phyloP scores from a whole-genome alignment of 2,113 vertebrate genomes.

The Catagonus wagneri region DNA sequence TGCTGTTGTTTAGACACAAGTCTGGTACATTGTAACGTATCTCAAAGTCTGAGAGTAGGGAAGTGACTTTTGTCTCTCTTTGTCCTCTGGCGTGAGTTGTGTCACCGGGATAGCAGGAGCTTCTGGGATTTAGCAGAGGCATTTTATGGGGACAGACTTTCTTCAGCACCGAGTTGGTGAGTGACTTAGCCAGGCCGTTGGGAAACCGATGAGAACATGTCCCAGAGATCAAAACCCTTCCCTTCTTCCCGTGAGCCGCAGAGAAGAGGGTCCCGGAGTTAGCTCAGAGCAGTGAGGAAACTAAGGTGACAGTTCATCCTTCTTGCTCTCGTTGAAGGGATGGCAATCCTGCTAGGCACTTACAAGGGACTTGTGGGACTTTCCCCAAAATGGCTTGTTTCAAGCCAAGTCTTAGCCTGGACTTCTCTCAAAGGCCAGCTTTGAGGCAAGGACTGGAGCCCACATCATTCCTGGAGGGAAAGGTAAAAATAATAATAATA shows the following conservation, averaged over 20 bases:
- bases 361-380: background rate
- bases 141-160: fast-evolving
- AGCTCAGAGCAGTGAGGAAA: background rate
- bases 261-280: background rate
- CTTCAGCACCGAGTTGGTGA: background rate
- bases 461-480: background rate
- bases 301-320: background rate
- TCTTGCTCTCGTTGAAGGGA: background rate
- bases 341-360: background rate
- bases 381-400: background rate
- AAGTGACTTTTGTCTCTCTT: fast-evolving
- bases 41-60: no score
- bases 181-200: background rate
- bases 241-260: background rate
- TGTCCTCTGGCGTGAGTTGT: fast-evolving
- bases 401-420: background rate
- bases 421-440: background rate
- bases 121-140: background rate
- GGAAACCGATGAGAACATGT: background rate
- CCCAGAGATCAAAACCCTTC: background rate
- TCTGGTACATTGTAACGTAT: no score
- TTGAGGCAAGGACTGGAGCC: background rate
- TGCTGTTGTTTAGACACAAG: background rate
- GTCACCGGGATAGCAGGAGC: background rate
- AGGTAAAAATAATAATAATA: background rate